These are phyloP conservation scores for Deilephila elpenor DNA, from an alignment of 2,888 invertebrate genomes.

Conservation along the genomic window DNA sequence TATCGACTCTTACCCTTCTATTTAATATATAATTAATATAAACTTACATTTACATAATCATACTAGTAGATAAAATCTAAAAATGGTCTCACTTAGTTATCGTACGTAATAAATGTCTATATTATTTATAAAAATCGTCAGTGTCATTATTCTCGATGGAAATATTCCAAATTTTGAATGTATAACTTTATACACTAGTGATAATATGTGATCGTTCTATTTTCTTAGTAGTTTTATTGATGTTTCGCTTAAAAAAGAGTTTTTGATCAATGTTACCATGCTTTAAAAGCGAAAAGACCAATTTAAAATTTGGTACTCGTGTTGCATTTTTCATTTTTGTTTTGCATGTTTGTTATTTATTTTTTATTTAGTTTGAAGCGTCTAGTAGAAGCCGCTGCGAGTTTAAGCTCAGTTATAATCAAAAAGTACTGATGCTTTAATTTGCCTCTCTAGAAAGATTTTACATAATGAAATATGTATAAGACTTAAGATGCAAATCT, in stretches of 20 bases:
- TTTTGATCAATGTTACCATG: slow-evolving; percentile 9
- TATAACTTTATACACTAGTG: background rate
- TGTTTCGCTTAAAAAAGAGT: background rate
- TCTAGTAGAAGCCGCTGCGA: background rate
- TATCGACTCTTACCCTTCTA: background rate
- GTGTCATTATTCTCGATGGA: background rate
- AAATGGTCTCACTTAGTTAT: slow-evolving; percentile 3
- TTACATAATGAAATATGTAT: background rate
- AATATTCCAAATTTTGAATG: background rate
- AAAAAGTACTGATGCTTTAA: background rate
- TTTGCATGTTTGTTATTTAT: background rate
- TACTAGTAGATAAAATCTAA: slow-evolving; percentile 14
- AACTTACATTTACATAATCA: background rate
- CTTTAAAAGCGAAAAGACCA: slow-evolving; percentile 8
- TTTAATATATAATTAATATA: background rate
- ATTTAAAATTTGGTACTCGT: background rate
- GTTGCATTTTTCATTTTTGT: background rate
- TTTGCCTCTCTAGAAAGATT: background rate
- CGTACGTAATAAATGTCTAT: background rate
- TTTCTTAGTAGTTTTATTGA: slow-evolving; percentile 17
- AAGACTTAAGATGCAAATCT: background rate
- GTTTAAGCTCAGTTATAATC: background rate
- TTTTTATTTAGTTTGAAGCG: background rate
- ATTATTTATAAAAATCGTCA: background rate
- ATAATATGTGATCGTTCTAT: slow-evolving; percentile 1